Percentiles rank a stretch among this genome's conserved stretches.
These are phyloP conservation scores for Emydura subglobosa DNA, from an alignment of 2,113 vertebrate genomes.

Conservation along the genomic window DNA sequence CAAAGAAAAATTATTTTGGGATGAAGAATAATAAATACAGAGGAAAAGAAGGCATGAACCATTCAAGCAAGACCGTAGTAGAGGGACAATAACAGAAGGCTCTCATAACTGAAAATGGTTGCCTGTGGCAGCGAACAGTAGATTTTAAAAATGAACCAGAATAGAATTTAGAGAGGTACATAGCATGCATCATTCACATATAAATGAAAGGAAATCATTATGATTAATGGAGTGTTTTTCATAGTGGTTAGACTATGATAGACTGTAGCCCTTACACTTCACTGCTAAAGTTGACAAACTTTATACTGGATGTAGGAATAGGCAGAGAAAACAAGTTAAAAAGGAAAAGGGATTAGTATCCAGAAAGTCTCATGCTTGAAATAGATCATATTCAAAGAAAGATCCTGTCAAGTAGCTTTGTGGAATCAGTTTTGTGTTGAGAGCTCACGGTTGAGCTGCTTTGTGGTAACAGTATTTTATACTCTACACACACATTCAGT, in stretches of 20 bases:
- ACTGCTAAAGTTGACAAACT: background rate
- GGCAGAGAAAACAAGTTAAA: background rate
- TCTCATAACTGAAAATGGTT: background rate
- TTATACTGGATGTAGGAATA: background rate
- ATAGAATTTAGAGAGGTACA: background rate
- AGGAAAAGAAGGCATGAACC: background rate
- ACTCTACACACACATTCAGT: background rate
- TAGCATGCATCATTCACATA: background rate
- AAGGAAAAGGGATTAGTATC: background rate
- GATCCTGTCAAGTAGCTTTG: background rate
- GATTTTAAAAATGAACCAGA: conserved; percentile 29
- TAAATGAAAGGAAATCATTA: background rate
- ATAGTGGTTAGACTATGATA: background rate
- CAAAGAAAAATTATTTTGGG: background rate
- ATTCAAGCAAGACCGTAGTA: background rate
- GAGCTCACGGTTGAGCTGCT: background rate
- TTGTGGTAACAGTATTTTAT: background rate
- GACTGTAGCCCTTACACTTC: background rate
- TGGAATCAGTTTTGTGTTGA: conserved; percentile 34
- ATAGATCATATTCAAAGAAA: background rate
- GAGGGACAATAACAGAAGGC: background rate
- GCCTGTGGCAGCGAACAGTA: background rate
- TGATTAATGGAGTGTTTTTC: background rate
- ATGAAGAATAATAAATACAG: background rate
- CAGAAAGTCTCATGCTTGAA: conserved; percentile 13